A percentile compares a stretch with the other conserved stretches of the same genome.
Conservation (phyloP, 2,888 invertebrate species). For the Mythimna ferrago region DNA sequence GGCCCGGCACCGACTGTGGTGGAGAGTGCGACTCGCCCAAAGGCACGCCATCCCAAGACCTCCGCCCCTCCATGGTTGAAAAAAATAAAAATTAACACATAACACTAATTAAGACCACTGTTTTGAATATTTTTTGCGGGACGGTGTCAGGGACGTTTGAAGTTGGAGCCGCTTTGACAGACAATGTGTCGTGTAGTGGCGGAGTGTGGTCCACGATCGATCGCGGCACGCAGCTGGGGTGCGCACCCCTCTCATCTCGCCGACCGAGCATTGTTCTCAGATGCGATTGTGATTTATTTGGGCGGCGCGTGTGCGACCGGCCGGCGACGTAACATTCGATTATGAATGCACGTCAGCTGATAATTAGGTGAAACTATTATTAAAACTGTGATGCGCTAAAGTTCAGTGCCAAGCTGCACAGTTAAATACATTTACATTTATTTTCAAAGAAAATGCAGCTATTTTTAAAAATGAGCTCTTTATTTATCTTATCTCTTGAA, state of each 20-base stretch:
- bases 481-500: background rate
- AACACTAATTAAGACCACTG: conserved; percentile 71
- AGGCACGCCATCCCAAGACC: conserved; percentile 87
- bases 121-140: conserved; percentile 63
- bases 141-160: conserved; percentile 67
- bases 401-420: conserved; percentile 28
- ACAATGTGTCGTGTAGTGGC: conserved; percentile 78
- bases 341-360: conserved; percentile 69
- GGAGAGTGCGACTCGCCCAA: conserved; percentile 88
- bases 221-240: conserved; percentile 89
- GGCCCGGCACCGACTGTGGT: conserved; percentile 92
- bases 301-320: conserved; percentile 75
- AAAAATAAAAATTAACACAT: conserved; percentile 78
- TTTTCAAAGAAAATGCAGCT: background rate
- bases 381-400: conserved; percentile 29
- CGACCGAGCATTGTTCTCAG: conserved; percentile 83
- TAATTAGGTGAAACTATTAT: conserved; percentile 65
- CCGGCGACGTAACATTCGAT: conserved; percentile 67
- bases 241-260: conserved; percentile 88
- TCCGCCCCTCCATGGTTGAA: conserved; percentile 86
- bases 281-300: conserved; percentile 85
- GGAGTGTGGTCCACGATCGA: conserved; percentile 87
- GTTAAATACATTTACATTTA: conserved; percentile 8
- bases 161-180: conserved; percentile 80
- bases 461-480: background rate